Percentiles rank a stretch among this genome's conserved stretches.
phyloP scores from a whole-genome alignment of 2,888 invertebrate genomes.

The Nomada ruficornis region DNA sequence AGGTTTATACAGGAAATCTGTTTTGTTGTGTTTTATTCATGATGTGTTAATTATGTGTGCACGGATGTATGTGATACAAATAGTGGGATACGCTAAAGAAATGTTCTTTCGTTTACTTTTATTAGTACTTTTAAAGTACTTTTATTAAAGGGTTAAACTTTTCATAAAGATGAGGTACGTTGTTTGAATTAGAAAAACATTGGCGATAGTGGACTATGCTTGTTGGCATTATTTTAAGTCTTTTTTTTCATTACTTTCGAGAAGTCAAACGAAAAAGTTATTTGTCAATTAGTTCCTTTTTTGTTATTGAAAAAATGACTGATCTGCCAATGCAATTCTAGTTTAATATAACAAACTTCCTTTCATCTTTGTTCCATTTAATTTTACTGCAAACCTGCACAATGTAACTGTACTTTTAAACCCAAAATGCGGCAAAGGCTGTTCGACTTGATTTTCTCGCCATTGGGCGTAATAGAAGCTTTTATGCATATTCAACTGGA shows the following conservation, averaged over 20 bases:
- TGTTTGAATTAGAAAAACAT: background rate
- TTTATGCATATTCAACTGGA: background rate
- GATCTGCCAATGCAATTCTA: conserved; percentile 5
- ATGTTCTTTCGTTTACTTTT: conserved; percentile 3
- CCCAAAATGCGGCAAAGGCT: background rate
- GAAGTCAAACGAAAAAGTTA: background rate
- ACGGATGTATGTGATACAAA: conserved; percentile 21
- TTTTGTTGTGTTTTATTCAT: conserved; percentile 10
- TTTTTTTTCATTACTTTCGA: background rate
- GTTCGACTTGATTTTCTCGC: background rate
- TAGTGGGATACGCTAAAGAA: conserved; percentile 19
- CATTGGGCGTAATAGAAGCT: background rate
- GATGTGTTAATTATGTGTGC: conserved; percentile 32
- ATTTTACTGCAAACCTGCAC: background rate
- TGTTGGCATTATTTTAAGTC: background rate
- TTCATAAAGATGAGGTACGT: background rate
- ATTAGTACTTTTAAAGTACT: too few species aligned
- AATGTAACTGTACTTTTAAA: background rate
- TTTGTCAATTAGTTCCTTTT: background rate
- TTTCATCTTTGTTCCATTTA: background rate
- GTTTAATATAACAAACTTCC: background rate
- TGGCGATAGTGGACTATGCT: background rate
- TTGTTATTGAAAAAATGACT: background rate
- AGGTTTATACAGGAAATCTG: background rate
- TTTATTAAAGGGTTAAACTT: background rate